Percentiles rank a stretch among this genome's conserved stretches.
Conservation (phyloP, 2,888 invertebrate species). For the Nymphalis polychloros region DNA sequence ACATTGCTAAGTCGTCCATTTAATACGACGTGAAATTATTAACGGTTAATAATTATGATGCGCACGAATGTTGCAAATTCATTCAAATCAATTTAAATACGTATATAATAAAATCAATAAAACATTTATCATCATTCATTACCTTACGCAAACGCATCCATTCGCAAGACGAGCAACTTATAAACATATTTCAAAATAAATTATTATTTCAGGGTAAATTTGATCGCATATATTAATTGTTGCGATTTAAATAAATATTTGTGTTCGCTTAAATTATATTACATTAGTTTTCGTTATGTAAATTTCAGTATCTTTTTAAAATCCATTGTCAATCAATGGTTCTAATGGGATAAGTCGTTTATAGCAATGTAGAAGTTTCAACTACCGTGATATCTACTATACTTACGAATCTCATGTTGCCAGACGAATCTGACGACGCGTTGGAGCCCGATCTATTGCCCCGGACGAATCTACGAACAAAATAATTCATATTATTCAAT, state of each 20-base stretch:
- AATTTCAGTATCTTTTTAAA: no score
- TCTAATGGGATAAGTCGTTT: background rate
- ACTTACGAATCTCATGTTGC: slow-evolving; percentile 31
- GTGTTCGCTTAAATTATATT: no score
- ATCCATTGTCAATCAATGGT: no score
- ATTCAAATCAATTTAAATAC: background rate
- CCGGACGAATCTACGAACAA: background rate
- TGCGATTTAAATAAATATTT: no score
- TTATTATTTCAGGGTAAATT: background rate
- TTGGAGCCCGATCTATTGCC: slow-evolving; percentile 17
- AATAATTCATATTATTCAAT: background rate
- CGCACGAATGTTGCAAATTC: background rate
- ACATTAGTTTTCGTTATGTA: no score
- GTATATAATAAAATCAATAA: background rate
- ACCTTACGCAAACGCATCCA: slow-evolving; percentile 1
- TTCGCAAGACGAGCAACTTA: slow-evolving; percentile 3
- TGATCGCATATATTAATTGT: no score
- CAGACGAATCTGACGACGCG: slow-evolving; percentile 65
- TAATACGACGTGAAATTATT: no score
- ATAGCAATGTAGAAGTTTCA: background rate
- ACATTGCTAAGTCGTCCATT: no score
- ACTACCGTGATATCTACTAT: slow-evolving; percentile 16
- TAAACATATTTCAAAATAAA: slow-evolving; percentile 8
- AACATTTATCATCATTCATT: slow-evolving; percentile 7
- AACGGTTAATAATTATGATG: background rate